Evolutionary conservation across 1,140 invertebrate species (phyloP).

Genomic region (Maniola jurtina): DNA sequence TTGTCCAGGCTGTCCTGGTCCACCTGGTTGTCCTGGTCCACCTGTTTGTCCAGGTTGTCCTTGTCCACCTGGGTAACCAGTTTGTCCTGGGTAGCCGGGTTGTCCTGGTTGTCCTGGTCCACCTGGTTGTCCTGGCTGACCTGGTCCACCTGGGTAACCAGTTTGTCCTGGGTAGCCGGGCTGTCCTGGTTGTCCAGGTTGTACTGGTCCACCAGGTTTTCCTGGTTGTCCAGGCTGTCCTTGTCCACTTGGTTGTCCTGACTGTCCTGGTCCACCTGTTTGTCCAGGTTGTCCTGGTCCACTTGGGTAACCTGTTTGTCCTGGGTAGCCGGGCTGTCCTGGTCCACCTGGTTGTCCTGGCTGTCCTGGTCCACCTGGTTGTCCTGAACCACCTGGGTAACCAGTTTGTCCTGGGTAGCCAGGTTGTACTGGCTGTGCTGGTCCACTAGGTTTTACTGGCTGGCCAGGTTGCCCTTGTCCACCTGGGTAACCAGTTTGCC

Average conservation of each 20-base stretch:
- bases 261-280: constrained; percentile 31
- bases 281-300: constrained; percentile 41
- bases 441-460: constrained; percentile 32
- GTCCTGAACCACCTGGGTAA: constrained; percentile 24
- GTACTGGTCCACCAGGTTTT: constrained; percentile 25
- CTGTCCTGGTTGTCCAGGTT: constrained; percentile 30
- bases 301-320: constrained; percentile 36
- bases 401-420: constrained; percentile 34
- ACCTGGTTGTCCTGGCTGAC: constrained; percentile 41
- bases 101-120: constrained; percentile 35
- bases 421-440: constrained; percentile 38
- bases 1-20: constrained; percentile 34
- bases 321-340: constrained; percentile 39
- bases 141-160: constrained; percentile 33
- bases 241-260: constrained; percentile 27
- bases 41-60: constrained; percentile 8
- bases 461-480: constrained; percentile 42
- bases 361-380: constrained; percentile 28
- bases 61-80: constrained; percentile 24
- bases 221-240: constrained; percentile 30
- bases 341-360: constrained; percentile 41
- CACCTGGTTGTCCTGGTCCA: constrained; percentile 31
- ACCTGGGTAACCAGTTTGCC: constrained; percentile 26
- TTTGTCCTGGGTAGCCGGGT: constrained; percentile 27
- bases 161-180: too few species aligned